phyloP scores from a whole-genome alignment of 2,888 invertebrate species.

The Cosmia pyralina region DNA sequence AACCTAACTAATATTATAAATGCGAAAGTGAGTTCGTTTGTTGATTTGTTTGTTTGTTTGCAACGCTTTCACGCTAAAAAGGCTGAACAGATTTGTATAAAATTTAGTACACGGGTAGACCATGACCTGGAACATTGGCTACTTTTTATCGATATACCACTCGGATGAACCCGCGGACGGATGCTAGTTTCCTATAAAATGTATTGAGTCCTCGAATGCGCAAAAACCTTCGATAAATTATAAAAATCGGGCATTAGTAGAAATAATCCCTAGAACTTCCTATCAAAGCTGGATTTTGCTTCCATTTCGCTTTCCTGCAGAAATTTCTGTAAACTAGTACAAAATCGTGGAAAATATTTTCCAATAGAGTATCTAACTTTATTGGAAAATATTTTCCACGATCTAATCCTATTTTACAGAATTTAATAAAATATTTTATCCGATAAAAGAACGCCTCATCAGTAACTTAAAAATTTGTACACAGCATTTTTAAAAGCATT shows the following conservation, averaged over 20 bases:
- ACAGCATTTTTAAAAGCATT: constrained; percentile 1
- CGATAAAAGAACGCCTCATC: not conserved
- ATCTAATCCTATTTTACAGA: not conserved
- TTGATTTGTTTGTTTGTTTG: too few species aligned
- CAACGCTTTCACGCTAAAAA: too few species aligned
- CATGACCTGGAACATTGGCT: too few species aligned
- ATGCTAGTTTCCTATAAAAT: not conserved
- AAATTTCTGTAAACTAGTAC: constrained; percentile 11
- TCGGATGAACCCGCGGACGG: too few species aligned
- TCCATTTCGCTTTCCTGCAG: constrained; percentile 2
- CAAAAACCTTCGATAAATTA: constrained; percentile 12
- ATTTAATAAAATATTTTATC: not conserved
- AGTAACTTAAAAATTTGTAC: not conserved
- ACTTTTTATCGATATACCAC: too few species aligned
- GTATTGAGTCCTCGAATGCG: not conserved
- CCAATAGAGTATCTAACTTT: too few species aligned
- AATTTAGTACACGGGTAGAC: too few species aligned
- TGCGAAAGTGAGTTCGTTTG: too few species aligned
- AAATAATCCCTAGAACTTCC: constrained; percentile 14
- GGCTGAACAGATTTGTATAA: too few species aligned
- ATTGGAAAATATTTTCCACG: constrained; percentile 4
- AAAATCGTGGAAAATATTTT: constrained; percentile 21
- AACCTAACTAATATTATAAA: too few species aligned
- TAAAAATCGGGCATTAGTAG: not conserved
- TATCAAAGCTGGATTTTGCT: constrained; percentile 21